Evolutionary conservation across 2,888 invertebrate species (phyloP), one percentile per base, ranked within the genome.

Genomic region (Pyralis farinalis): DNA sequence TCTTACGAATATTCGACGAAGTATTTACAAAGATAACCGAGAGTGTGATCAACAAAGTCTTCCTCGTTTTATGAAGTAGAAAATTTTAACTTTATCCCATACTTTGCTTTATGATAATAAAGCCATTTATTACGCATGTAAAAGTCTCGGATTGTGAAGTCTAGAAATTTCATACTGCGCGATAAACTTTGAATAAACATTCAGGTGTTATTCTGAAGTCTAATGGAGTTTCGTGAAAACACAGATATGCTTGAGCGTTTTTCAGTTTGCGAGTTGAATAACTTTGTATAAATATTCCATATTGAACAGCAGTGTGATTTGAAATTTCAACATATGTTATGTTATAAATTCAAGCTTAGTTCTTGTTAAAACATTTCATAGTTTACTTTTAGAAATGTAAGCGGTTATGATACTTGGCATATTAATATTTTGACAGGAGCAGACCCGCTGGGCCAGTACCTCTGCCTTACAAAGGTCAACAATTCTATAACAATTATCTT

Each of bases 51-150:
- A 68, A 73, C 75, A 69, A 65, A 71, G 68, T 65, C 63, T 55
- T 54, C 3, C 3, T 4, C 4, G 63, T 60, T 76, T 76, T 76
- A 76, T 71, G 69, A 65, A 51, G 61, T 61, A 58, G 75, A 73
- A 74, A 76, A 70, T 72, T 65, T 68, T 57, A 71, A 73, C 63
- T 67, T 56, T 55, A 62, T 71, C 55, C 63, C 59, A 65, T 71
- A 71, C 63, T 67, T 63, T 63, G 55, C 64, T 64, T 57, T 70
- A 71, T 71, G 69, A 66, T 72, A 74, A 77, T 72, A 75, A 71
- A 66, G 62, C 63, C 65, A 77, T 77, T 74, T 76, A 73, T 79
- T 68, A 72, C 71, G 67, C 62, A 71, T 71, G 71, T 72, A 69
- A 63, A 71, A 68, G 55, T 64, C 51, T 43, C 34, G 44, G 45